Evolutionary conservation across 2,113 vertebrate genomes (phyloP).

Genomic region (Anolis sagrei): DNA sequence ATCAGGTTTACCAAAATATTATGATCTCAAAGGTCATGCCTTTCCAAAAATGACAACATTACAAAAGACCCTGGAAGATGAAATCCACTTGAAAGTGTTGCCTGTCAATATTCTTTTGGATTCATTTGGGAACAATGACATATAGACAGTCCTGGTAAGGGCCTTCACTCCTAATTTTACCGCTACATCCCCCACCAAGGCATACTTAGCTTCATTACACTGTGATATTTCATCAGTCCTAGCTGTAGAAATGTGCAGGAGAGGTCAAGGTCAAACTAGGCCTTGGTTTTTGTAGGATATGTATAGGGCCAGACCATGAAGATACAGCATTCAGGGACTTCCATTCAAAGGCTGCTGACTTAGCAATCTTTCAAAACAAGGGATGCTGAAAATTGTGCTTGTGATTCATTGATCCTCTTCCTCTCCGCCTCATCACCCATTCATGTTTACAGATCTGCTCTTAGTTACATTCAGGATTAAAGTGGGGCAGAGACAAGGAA

Average conservation of each 20-base stretch:
- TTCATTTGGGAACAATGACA: too few species aligned
- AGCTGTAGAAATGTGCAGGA: background rate
- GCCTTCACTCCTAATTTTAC: too few species aligned
- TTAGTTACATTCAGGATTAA: background rate
- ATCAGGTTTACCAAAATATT: too few species aligned
- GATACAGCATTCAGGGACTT: background rate
- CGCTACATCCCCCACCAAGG: background rate
- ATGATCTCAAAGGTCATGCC: too few species aligned
- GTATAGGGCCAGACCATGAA: background rate
- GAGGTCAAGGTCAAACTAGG: background rate
- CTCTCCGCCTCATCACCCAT: background rate
- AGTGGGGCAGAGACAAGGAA: background rate
- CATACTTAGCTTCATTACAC: background rate
- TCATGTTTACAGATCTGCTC: background rate
- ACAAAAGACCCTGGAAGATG: too few species aligned
- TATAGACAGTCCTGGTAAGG: too few species aligned
- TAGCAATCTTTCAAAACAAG: constrained; percentile 9
- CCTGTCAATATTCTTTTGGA: too few species aligned
- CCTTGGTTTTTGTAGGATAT: background rate
- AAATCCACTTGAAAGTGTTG: too few species aligned
- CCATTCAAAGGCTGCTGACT: background rate
- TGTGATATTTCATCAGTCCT: background rate
- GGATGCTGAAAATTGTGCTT: background rate
- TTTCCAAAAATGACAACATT: too few species aligned
- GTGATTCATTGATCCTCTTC: background rate